Evolutionary conservation across 2,888 invertebrate genomes (phyloP), one percentile per base, ranked within the genome.

Genomic region (Acleris cristana): DNA sequence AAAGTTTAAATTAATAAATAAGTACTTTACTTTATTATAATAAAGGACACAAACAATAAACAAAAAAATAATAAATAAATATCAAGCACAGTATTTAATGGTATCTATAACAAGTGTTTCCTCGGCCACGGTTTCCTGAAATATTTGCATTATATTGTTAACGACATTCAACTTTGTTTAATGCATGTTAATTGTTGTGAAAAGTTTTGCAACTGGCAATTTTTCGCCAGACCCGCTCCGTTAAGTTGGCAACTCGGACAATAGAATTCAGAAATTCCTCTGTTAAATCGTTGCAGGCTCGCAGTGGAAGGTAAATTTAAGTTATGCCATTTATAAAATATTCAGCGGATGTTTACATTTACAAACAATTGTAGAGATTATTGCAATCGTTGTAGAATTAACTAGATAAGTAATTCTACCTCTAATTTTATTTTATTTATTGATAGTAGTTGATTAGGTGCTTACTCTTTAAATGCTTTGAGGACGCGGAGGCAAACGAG

Each of bases 171-270:
- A 19, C 21, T 71, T 66, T 66, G 70, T 48, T 75, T 85, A 81
- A 86, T 85, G 71, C 83, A 85, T 84, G 84, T 77, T 84, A 86
- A 86, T 86, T 84, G 75, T 78, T 78, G 62, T 72, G 73, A 76
- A 76, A 80, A 84, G 84, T 79, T 85, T 79, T 70, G 34, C 18
- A 51, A 64, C 69, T 72, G 70, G 69, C 72, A 72, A 70, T 74
- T 76, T 72, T 73, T 69, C 55, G 59, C 69, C 58, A 48, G 63
- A 61, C 61, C 53, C 64, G 26, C 57, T 63, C 48, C 59, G 16
- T 52, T 44, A 64, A 69, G 54, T 71, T 64, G 56, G 16, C 58
- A 67, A 71, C 34, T 64, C 61, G 26, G 61, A 64, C 65, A 56
- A 65, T 65, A 30, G 14, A 65, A 64, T 64, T 49, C 14, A 21